Base-by-base conservation (phyloP, 2,888 invertebrate genomes). In the Trilocha varians region DNA sequence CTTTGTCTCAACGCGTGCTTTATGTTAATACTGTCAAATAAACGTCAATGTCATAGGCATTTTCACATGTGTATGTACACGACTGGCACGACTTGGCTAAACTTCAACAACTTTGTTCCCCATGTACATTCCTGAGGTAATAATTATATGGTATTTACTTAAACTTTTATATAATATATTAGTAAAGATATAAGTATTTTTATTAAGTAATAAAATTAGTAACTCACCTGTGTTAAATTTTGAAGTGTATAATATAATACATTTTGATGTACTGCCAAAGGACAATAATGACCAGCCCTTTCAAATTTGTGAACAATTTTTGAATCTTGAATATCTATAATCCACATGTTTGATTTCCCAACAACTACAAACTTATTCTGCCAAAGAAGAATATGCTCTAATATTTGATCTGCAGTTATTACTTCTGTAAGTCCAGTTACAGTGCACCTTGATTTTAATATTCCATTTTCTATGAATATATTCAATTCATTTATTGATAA, bases 231-330 rank as follows among this genome's bases (percentile, higher is more conserved):
- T 9, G 62, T 51, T 17, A 61, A 56, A 48, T 52, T 55, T 64
- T 69, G 69, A 39, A 62, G 36, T 18, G 82, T 41, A 48, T 71
- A 85, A 46, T 79, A 84, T 36, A 85, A 72, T 17, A 50, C 48
- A 53, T 72, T 64, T 43, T 74, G 64, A 38, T 66, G 42, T 13
- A 61, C 54, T 34, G 53, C 49, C 11, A 85, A 47, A 32, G 79
- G 78, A 47, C 65, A 63, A 49, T 68, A 76, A 44, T 61, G 57
- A 32, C 38, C 51, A 13, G 51, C 57, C 39, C 62, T 55, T 41
- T 68, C 62, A 64, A 78, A 78, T 42, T 66, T 60, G 59, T 53
- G 63, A 13, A 64, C 25, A 37, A 69, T 54, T 36, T 62, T 57
- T 32, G 64, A 65, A 45, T 61, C 59, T 47, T 55, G 61, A 9